Evolutionary conservation across 2,797 vertebrate genomes (phyloP).

Genomic region (Lophotriccus pileatus): DNA sequence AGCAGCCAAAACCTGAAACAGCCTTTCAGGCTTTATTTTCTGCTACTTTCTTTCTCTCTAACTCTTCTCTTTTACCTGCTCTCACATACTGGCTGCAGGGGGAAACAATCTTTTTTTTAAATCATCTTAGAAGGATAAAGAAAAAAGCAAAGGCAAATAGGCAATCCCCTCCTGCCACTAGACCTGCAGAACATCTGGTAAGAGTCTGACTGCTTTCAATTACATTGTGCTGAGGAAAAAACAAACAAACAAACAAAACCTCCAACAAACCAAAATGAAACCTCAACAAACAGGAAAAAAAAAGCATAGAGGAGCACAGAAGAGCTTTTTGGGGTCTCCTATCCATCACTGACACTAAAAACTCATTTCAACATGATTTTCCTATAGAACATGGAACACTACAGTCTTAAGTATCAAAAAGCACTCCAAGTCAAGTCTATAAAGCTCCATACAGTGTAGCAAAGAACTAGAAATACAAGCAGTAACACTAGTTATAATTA

Average conservation of each 20-base stretch:
- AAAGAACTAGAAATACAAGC: background rate
- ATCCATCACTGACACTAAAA: background rate
- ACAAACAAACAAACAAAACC: background rate
- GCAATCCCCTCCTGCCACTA: background rate
- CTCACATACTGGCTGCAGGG: background rate
- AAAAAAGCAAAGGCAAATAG: background rate
- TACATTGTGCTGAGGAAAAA: background rate
- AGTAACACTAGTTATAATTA: background rate
- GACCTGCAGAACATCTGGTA: background rate
- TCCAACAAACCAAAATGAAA: background rate
- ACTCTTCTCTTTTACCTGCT: background rate
- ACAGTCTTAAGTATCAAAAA: background rate
- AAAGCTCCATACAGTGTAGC: background rate
- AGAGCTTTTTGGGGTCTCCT: background rate
- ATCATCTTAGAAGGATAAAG: background rate
- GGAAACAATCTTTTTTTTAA: background rate
- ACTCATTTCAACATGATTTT: background rate
- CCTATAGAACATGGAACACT: background rate
- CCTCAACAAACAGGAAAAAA: background rate
- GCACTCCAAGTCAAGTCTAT: background rate
- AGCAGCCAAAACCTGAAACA: background rate
- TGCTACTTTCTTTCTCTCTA: background rate
- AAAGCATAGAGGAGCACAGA: rapidly evolving
- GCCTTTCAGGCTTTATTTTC: background rate
- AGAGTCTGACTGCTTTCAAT: background rate